These are phyloP conservation scores for Colletes gigas DNA, from an alignment of 1,140 invertebrate species.

Conservation along the genomic window DNA sequence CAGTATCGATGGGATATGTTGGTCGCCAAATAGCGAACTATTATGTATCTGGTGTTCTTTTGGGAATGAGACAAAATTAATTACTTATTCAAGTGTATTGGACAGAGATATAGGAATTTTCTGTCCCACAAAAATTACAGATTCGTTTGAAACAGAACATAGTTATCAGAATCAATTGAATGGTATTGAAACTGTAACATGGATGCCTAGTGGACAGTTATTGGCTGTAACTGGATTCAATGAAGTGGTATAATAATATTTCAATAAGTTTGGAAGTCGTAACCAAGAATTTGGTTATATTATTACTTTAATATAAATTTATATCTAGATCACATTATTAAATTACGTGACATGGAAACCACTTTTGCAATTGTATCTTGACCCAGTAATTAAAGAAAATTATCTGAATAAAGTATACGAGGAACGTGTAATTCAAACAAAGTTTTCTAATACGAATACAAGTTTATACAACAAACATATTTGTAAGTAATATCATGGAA, in stretches of 20 bases:
- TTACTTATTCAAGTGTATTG: slow-evolving; percentile 74
- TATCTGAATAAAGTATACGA: slow-evolving; percentile 76
- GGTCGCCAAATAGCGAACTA: slow-evolving; percentile 78
- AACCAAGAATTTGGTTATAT: too few species aligned
- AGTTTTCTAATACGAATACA: slow-evolving; percentile 56
- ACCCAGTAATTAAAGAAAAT: slow-evolving; percentile 74
- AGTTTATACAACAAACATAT: slow-evolving; percentile 58
- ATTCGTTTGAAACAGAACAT: slow-evolving; percentile 4
- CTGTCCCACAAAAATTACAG: slow-evolving; percentile 46
- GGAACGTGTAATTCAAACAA: slow-evolving; percentile 69
- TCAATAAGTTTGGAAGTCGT: too few species aligned
- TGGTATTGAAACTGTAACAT: slow-evolving; percentile 76
- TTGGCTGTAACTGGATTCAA: slow-evolving; percentile 76
- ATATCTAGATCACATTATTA: slow-evolving; percentile 71
- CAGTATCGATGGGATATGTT: slow-evolving; percentile 74
- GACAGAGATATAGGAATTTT: slow-evolving; percentile 74
- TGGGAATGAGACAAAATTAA: slow-evolving; percentile 70
- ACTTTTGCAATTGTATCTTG: slow-evolving; percentile 70
- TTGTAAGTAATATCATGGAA: slow-evolving; percentile 67
- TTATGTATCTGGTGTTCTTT: slow-evolving; percentile 77
- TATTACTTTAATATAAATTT: slow-evolving; percentile 1
- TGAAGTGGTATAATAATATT: slow-evolving; percentile 70
- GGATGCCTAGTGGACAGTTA: slow-evolving; percentile 77
- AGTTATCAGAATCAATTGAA: slow-evolving; percentile 55
- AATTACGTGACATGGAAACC: slow-evolving; percentile 78